Percentiles rank a stretch among this genome's conserved stretches.
These are phyloP conservation scores for Junonia oenone DNA, from an alignment of 2,888 invertebrate species.

Conservation along the genomic window DNA sequence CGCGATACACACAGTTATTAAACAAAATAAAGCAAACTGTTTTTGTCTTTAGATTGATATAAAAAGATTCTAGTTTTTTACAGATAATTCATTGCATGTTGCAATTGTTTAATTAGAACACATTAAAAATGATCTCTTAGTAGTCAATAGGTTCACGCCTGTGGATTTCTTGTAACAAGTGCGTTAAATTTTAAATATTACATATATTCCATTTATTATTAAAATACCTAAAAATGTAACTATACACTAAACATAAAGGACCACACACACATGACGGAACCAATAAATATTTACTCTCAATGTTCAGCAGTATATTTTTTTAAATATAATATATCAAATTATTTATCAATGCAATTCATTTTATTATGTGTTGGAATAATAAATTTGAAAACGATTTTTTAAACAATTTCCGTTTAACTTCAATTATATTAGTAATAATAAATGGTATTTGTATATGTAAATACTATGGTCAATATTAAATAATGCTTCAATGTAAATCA, in stretches of 20 bases:
- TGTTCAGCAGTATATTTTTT: not conserved
- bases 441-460: not conserved
- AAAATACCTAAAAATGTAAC: constrained; percentile 1
- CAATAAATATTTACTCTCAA: constrained; percentile 1
- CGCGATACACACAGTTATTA: not conserved
- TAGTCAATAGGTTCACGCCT: not conserved
- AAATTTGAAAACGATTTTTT: not conserved
- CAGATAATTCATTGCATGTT: not conserved
- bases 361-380: not conserved
- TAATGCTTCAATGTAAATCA: not conserved
- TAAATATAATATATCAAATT: not conserved
- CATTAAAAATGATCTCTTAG: not conserved
- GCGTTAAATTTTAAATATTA: constrained; percentile 6
- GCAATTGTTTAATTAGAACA: not conserved
- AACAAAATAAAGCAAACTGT: not conserved
- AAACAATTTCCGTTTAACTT: not conserved
- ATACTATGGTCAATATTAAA: constrained; percentile 1
- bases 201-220: not conserved
- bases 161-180: constrained; percentile 18
- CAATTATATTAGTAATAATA: not conserved
- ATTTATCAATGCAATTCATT: not conserved
- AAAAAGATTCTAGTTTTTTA: too few species aligned
- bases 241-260: not conserved
- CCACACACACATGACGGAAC: constrained; percentile 1
- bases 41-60: not conserved